Base-by-base conservation (phyloP, 2,113 vertebrate genomes). In the Seriola aureovittata region DNA sequence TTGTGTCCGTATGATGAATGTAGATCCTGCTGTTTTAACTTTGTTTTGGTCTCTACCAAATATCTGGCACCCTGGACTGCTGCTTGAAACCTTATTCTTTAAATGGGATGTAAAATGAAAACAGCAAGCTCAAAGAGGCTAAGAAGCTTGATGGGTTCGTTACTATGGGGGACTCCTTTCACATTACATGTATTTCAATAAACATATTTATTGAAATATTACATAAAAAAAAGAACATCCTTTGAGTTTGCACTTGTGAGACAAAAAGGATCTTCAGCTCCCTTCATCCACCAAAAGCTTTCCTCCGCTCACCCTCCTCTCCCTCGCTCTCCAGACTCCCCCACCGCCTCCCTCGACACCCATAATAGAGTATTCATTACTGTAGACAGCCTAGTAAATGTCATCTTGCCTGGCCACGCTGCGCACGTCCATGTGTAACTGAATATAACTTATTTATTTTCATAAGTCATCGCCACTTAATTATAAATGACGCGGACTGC, bases 381-480 rank as follows among this genome's bases (percentile, higher is more conserved):
- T 73, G 78, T 52, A 76, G 88, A 75, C 84, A 76, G 74, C 74
- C 50, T 34, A 48, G 71, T 86, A 93, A 95, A 93, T 95, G 93
- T 92, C 93, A 95, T 86, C 52, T 58, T 5, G 75, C 74, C 82
- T 40, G 84, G 84, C 82, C 58, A 25, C 17, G 34, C 70, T 16
- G 79, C 46, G n/a, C 70, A 91, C 44, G 46, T 85, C 83, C 57
- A 71, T 50, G 81, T 86, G 76, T 89, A 86, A 90, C 85, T 46
- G 36, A 85, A 88, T 93, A 93, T 90, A 75, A 92, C 85, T 92
- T 93, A 93, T 94, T 94, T 91, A 94, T 92, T 92, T 93, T 88
- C 88, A 83, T 57, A 89, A 90, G 80, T 91, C 89, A 80, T 85
- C 0, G 54, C 77, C 75, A 42, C 87, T 93, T 83, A 93, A 95